Base-by-base conservation (phyloP, 2,888 invertebrate genomes). In the Apodemia mormo region DNA sequence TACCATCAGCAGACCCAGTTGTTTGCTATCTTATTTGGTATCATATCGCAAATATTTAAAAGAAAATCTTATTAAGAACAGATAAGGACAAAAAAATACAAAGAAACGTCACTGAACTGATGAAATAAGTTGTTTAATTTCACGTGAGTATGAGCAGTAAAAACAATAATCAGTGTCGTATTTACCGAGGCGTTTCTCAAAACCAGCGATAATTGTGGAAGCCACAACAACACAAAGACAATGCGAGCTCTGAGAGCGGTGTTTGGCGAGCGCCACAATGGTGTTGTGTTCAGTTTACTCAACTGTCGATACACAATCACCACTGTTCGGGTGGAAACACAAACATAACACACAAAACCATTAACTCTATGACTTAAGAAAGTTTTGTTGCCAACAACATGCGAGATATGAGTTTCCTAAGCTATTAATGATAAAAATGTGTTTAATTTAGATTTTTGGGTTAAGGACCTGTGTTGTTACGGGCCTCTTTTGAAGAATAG, bases 151-250 rank as follows among this genome's bases (percentile, higher is more conserved):
- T 61, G 33, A 61, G 12, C 12, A 30, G 61, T 3, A 12, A 30
- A 33, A 33, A 61, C 61, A 61, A 33, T 61, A 61, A 61, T 33
- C 29, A 10, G 14, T 14, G 61, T 33, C 4, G 61, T 33, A 12
- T 61, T 61, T 33, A 61, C 12, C 61, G 33, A 61, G 12, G 14
- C 29, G 61, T 61, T 61, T 61, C 61, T 61, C 61, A 61, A 61
- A 61, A 61, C 61, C 61, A 30, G 30, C 33, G 33, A 33, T 33
- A 61, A 61, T 61, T 33, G 61, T 61, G 30, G 12, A 58, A 61
- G 61, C 33, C 54, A 22, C 54, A 54, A 54, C 54, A 49, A 5
- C 5, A 6, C 58, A 22, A 56, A 61, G 61, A 61, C 61, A 61
- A 61, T 61, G 30, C 58, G 10, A 58, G 33, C 61, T 22, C 12